Conservation (phyloP, 2,888 invertebrate species). For the Dione juno region DNA sequence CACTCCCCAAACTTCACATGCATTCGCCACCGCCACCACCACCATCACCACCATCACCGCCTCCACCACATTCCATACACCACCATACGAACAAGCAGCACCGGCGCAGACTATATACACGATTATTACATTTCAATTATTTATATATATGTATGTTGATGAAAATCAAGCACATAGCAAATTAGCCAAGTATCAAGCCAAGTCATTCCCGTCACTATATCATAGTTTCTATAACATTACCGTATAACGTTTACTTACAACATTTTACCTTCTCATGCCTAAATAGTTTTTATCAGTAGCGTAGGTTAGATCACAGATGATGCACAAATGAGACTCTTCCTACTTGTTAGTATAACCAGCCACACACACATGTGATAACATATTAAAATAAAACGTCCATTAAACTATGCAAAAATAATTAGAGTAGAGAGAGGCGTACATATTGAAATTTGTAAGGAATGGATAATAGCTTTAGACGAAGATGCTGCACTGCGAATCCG, state of each 20-base stretch:
- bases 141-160: neutral
- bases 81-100: constrained; percentile 26
- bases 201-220: constrained; percentile 2
- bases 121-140: neutral
- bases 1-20: constrained; percentile 42
- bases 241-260: too few relatives aligned
- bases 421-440: neutral
- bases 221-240: too few relatives aligned
- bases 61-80: constrained; percentile 32
- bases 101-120: constrained; percentile 16
- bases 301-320: constrained; percentile 20
- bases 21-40: constrained; percentile 39
- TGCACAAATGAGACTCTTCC: constrained; percentile 25
- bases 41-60: constrained; percentile 1
- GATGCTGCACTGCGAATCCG: constrained; percentile 36
- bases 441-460: too few relatives aligned
- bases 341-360: constrained; percentile 10
- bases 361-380: neutral
- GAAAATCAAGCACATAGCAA: neutral
- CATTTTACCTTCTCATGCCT: constrained; percentile 19
- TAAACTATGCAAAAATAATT: neutral
- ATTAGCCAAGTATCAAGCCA: constrained; percentile 14
- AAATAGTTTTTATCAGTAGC: constrained; percentile 12
- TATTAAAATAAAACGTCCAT: neutral
- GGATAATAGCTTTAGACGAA: neutral